Evolutionary conservation across 2,113 vertebrate species (phyloP).

Genomic region (Mola mola): DNA sequence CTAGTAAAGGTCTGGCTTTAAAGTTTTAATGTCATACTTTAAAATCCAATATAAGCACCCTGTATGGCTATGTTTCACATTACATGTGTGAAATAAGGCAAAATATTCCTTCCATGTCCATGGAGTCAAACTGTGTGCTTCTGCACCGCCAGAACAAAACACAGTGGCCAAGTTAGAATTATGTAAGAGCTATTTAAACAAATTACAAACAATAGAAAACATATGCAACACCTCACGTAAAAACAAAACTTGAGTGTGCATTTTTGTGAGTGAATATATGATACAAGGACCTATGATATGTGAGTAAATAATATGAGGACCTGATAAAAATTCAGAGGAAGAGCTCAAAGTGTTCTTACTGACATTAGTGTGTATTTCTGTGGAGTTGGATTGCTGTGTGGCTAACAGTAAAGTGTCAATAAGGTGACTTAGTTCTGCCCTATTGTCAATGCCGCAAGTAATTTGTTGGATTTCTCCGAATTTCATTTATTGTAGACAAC

Average conservation of each 20-base stretch:
- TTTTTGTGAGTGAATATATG: slow-evolving; percentile 14
- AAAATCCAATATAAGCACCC: slow-evolving; percentile 4
- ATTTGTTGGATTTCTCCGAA: slow-evolving; percentile 8
- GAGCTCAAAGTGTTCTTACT: neutral
- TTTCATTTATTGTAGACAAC: slow-evolving; percentile 1
- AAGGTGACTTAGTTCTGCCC: slow-evolving; percentile 3
- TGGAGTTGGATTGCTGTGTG: too few relatives aligned
- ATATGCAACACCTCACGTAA: slow-evolving; percentile 18
- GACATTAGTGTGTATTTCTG: slow-evolving; percentile 1
- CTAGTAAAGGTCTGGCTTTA: too few relatives aligned
- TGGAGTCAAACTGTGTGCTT: slow-evolving; percentile 2
- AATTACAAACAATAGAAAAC: slow-evolving; percentile 34
- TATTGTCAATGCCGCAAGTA: neutral
- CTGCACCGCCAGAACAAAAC: slow-evolving; percentile 36
- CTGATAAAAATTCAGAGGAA: slow-evolving; percentile 8
- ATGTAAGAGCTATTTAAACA: slow-evolving; percentile 31
- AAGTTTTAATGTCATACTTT: too few relatives aligned
- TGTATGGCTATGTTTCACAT: slow-evolving; percentile 49
- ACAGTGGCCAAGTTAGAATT: slow-evolving; percentile 38
- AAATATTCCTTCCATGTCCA: slow-evolving; percentile 46
- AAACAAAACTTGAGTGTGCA: too few relatives aligned
- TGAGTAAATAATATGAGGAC: too few relatives aligned
- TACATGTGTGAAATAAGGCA: slow-evolving; percentile 15
- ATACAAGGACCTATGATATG: too few relatives aligned
- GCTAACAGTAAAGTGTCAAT: too few relatives aligned